Conservation (phyloP, 1,140 invertebrate species). For the Ephestia elutella region DNA sequence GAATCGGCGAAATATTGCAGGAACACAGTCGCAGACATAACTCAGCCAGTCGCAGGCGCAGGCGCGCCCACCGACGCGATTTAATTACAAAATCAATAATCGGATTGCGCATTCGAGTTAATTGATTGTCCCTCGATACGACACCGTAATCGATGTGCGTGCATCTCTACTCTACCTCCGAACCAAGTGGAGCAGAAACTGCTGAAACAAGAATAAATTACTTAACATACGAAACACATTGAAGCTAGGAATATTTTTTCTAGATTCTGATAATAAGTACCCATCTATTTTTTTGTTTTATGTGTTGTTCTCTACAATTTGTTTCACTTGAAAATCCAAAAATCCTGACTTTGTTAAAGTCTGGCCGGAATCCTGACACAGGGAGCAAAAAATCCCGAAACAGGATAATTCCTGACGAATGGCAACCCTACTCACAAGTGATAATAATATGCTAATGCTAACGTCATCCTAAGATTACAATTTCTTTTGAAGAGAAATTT, state of each 20-base stretch:
- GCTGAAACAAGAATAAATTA: not conserved
- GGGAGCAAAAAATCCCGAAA: no score
- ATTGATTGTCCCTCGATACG: constrained; percentile 54
- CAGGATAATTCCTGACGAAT: no score
- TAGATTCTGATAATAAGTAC: no score
- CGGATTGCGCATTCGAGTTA: constrained; percentile 47
- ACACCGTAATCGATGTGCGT: constrained; percentile 37
- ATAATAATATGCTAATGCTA: not conserved
- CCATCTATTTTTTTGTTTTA: no score
- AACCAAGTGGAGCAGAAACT: not conserved
- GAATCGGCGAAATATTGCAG: constrained; percentile 6
- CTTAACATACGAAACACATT: no score
- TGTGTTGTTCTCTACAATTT: no score
- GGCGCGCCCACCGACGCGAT: constrained; percentile 43
- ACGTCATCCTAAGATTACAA: constrained; percentile 27
- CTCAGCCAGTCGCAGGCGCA: not conserved
- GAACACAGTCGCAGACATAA: not conserved
- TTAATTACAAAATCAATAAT: constrained; percentile 70
- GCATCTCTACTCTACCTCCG: constrained; percentile 27
- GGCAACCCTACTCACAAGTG: no score
- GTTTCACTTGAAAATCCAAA: no score
- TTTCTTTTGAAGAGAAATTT: not conserved
- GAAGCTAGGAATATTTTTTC: no score
- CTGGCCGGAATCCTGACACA: no score
- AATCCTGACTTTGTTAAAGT: no score